Evolutionary conservation across 2,888 invertebrate genomes (phyloP).

Genomic region (Romanomermis culicivorax): DNA sequence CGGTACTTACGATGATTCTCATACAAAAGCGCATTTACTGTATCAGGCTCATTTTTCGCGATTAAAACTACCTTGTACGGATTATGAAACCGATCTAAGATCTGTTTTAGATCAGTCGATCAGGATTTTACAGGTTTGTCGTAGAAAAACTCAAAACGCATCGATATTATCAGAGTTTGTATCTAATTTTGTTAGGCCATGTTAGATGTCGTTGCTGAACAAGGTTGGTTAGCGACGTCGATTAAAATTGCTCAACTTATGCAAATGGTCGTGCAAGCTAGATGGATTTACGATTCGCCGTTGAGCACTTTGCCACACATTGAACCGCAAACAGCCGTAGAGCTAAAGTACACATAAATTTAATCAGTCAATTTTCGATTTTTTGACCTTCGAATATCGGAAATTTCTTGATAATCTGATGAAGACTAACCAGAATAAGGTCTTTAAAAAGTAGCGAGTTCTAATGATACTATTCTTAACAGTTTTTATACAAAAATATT

Average conservation of each 20-base stretch:
- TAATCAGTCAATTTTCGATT: background rate
- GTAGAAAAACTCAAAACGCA: too few relatives aligned
- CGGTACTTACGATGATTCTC: constrained; percentile 61
- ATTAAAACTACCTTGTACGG: constrained; percentile 58
- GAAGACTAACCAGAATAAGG: too few relatives aligned
- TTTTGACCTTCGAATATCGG: too few relatives aligned
- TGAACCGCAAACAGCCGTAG: background rate
- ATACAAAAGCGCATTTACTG: constrained; percentile 75
- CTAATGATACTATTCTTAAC: too few relatives aligned
- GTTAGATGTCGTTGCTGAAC: constrained; percentile 74
- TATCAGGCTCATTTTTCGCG: constrained; percentile 83
- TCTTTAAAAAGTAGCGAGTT: too few relatives aligned
- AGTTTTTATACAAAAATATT: too few relatives aligned
- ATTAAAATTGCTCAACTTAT: constrained; percentile 48
- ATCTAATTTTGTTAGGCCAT: constrained; percentile 60
- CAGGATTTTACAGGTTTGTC: constrained; percentile 59
- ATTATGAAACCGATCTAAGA: constrained; percentile 86
- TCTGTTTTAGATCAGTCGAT: constrained; percentile 87
- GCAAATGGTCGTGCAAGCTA: constrained; percentile 51
- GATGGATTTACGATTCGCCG: constrained; percentile 18
- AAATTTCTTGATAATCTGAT: too few relatives aligned
- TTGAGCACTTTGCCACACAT: constrained; percentile 11
- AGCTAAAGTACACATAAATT: background rate
- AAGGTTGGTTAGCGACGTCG: constrained; percentile 65
- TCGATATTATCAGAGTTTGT: too few relatives aligned